These are phyloP conservation scores for Drosophila pachea DNA, from an alignment of 1,140 invertebrate species.

Conservation along the genomic window DNA sequence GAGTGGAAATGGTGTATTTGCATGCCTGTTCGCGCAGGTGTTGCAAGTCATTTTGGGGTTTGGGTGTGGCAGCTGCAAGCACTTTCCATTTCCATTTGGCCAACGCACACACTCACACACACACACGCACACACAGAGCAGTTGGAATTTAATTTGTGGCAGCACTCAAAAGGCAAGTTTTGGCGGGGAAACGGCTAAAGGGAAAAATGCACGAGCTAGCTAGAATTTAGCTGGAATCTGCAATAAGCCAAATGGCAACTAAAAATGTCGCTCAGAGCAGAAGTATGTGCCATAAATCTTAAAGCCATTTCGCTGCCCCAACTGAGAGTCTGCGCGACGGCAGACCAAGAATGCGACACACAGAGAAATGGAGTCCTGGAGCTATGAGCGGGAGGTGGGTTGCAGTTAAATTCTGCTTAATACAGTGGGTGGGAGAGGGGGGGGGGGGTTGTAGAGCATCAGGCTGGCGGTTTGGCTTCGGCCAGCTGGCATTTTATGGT, in stretches of 20 bases:
- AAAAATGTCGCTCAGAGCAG: conserved; percentile 40
- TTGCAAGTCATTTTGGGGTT: conserved; percentile 13
- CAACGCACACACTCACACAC: conserved; percentile 17
- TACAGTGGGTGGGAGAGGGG: too few species aligned
- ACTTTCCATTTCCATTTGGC: conserved; percentile 44
- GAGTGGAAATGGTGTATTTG: conserved; percentile 2
- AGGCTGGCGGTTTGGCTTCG: background rate
- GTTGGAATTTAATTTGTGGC: conserved; percentile 43
- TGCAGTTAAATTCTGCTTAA: too few species aligned
- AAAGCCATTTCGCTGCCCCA: conserved; percentile 9
- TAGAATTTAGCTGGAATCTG: conserved; percentile 50
- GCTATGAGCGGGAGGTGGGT: too few species aligned
- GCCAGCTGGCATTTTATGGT: background rate
- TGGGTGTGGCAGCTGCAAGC: conserved; percentile 9
- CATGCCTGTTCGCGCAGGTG: conserved; percentile 23
- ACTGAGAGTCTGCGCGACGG: too few species aligned
- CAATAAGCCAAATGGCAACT: conserved; percentile 60
- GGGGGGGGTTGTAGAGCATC: background rate
- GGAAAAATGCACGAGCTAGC: conserved; percentile 13
- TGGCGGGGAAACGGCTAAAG: background rate
- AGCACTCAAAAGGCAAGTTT: conserved; percentile 20
- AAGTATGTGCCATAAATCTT: conserved; percentile 59
- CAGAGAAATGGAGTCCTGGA: too few species aligned
- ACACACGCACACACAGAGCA: conserved; percentile 13
- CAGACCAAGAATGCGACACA: too few species aligned